These are phyloP conservation scores for Pseudorectes ferrugineus DNA, from an alignment of 2,113 vertebrate genomes.

Conservation along the genomic window DNA sequence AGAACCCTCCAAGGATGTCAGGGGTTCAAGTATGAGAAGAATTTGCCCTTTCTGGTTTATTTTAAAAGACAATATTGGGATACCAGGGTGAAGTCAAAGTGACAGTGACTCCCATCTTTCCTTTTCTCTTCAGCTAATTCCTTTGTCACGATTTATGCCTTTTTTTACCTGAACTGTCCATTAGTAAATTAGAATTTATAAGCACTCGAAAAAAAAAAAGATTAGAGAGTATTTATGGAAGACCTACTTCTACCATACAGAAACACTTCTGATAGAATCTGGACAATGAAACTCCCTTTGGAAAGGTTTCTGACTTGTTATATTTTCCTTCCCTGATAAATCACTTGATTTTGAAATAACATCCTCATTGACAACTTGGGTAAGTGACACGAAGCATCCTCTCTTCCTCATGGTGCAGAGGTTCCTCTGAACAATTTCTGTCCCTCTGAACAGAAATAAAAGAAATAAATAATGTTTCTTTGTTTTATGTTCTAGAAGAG, in stretches of 20 bases:
- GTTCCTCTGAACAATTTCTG: neutral
- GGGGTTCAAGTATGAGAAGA: neutral
- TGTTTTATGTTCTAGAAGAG: neutral
- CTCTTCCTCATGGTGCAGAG: neutral
- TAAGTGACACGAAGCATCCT: neutral
- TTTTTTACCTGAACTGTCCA: neutral
- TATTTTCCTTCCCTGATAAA: neutral
- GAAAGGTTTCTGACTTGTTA: neutral
- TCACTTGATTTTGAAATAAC: neutral
- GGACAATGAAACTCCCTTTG: neutral
- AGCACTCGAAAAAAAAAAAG: neutral
- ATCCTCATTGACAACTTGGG: neutral
- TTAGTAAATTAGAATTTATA: neutral
- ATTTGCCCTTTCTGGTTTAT: neutral
- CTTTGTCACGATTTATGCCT: neutral
- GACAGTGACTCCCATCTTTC: neutral
- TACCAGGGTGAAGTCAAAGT: neutral
- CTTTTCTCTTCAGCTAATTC: neutral
- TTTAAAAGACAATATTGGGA: neutral
- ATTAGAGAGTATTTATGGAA: constrained; percentile 1
- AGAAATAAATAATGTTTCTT: neutral
- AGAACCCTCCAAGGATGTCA: neutral
- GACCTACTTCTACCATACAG: neutral
- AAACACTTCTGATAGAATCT: constrained; percentile 16
- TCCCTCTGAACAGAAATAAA: neutral